Evolutionary conservation across 2,113 vertebrate genomes (phyloP), one percentile per base, ranked within the genome.

Genomic region (Boleophthalmus pectinirostris): DNA sequence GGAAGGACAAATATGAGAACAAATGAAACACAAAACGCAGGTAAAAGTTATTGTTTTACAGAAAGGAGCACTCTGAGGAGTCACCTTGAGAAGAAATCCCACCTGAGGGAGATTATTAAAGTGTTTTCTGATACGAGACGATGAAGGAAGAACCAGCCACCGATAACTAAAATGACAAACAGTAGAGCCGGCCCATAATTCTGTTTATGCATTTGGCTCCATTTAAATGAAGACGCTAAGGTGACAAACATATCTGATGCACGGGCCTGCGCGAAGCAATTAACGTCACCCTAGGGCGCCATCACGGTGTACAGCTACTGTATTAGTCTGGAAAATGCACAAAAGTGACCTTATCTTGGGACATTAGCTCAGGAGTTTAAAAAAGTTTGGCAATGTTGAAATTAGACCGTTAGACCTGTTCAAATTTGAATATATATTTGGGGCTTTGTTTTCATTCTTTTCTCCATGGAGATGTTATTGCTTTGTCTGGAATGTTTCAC

Each of bases 161-260:
- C 9, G 61, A 64, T 64, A 64, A 35, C 16, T 5, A 3, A 43
- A 64, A 64, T 43, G 61, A 64, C 61, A 64, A 64, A 38, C 61
- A 43, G 33, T 11, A 64, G 33, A 64, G 3, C 61, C 1, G n/a
- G 29, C 20, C 3, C 61, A 43, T 64, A n/a, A 64, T 64, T 38
- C 35, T 64, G 33, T 64, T 38, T 64, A 21, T 64, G 33, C 10
- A 38, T 64, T 38, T 64, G 33, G 18, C 20, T 21, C 33, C 61
- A 13, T 64, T 64, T 38, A 64, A 64, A 64, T 64, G 29, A 64
- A 35, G 6, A 16, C 16, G 10, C 25, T 20, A 18, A 63, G 33
- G 33, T 38, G 61, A 64, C 61, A 64, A 64, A 64, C 20, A 38
- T 64, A 64, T 64, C 61, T 38, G 61, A 64, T 64, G 33, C 29